These are phyloP conservation scores for Hemibagrus guttatus DNA, from an alignment of 2,797 vertebrate genomes.

Conservation along the genomic window DNA sequence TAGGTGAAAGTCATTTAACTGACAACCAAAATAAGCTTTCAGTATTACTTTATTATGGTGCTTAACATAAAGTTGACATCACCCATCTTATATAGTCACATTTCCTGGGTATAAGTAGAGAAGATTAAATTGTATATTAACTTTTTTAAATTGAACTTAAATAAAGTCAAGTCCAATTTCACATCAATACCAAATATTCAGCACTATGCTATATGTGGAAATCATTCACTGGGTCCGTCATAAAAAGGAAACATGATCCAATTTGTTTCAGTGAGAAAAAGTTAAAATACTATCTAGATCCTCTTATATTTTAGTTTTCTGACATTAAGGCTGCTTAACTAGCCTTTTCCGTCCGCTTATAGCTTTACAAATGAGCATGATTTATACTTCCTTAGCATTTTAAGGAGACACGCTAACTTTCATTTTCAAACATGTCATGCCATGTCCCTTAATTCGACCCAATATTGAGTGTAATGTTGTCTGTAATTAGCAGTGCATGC, in stretches of 20 bases:
- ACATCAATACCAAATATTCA: background rate
- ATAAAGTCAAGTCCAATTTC: constrained; percentile 1
- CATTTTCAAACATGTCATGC: constrained; percentile 25
- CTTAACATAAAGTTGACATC: constrained; percentile 13
- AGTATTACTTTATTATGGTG: background rate
- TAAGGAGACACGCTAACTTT: constrained; percentile 19
- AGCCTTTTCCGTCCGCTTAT: background rate
- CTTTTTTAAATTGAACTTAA: background rate
- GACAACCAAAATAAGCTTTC: constrained; percentile 19
- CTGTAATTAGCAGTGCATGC: constrained; percentile 35
- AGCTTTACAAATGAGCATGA: background rate
- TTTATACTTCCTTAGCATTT: constrained; percentile 13
- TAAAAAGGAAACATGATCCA: background rate
- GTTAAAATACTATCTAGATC: background rate
- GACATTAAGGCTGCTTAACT: constrained; percentile 26
- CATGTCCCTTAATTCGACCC: constrained; percentile 24
- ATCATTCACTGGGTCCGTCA: background rate
- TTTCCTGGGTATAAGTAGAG: background rate
- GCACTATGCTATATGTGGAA: background rate
- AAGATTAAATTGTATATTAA: constrained; percentile 5
- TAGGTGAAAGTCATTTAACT: constrained; percentile 16
- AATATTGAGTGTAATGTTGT: constrained; percentile 23
- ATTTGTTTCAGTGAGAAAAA: background rate
- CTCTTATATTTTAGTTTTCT: constrained; percentile 4
- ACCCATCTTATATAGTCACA: background rate